Conservation (phyloP, 2,888 invertebrate genomes). For the Drosophila lacicola region DNA sequence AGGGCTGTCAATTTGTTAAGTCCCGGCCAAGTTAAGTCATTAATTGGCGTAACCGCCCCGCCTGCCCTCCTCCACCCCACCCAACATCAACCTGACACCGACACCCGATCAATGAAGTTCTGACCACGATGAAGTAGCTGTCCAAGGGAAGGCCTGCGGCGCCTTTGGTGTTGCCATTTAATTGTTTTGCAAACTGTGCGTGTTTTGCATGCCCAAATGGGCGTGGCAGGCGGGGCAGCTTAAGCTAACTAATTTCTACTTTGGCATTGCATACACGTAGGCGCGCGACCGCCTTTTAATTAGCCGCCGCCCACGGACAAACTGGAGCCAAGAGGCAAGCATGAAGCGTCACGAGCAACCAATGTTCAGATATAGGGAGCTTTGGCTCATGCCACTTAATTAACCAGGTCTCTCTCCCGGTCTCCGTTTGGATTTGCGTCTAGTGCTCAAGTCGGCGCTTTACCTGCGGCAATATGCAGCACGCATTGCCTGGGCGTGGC, state of each 20-base stretch:
- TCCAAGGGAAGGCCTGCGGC: neutral
- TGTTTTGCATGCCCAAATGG: slow-evolving; percentile 65
- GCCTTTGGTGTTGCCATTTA: slow-evolving; percentile 54
- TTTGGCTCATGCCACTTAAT: slow-evolving; percentile 49
- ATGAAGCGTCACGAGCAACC: neutral
- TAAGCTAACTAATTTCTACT: slow-evolving; percentile 50
- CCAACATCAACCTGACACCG: neutral
- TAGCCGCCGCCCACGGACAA: slow-evolving; percentile 37
- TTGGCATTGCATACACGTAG: slow-evolving; percentile 69
- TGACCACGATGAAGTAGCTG: slow-evolving; percentile 30
- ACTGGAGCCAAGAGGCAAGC: neutral
- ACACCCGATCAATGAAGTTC: neutral
- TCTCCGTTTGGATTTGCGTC: slow-evolving; percentile 1
- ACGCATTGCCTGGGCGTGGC: slow-evolving; percentile 25
- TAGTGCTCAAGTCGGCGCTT: slow-evolving; percentile 2
- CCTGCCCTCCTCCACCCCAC: neutral
- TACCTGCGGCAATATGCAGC: slow-evolving; percentile 15
- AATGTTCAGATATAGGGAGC: slow-evolving; percentile 1
- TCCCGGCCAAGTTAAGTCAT: slow-evolving; percentile 54
- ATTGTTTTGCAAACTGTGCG: slow-evolving; percentile 69
- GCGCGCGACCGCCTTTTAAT: slow-evolving; percentile 68
- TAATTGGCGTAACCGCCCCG: slow-evolving; percentile 43
- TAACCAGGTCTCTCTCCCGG: slow-evolving; percentile 30
- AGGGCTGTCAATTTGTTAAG: slow-evolving; percentile 51
- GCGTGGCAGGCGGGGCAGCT: slow-evolving; percentile 18